Conservation (phyloP, 2,113 vertebrate genomes). For the Lasiurus cinereus region DNA sequence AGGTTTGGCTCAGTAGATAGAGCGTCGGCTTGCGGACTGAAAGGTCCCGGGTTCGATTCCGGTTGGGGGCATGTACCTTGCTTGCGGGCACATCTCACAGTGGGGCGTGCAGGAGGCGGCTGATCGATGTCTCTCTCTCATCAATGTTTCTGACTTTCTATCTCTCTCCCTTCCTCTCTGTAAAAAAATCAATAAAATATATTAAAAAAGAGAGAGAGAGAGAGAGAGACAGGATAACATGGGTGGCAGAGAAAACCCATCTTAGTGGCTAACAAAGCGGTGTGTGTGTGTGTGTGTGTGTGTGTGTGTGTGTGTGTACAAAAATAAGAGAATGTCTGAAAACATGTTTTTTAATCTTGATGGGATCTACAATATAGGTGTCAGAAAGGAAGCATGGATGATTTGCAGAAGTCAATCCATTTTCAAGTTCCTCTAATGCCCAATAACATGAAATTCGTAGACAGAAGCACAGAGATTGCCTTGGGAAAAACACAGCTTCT, state of each 20-base stretch:
- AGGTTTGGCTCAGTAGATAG: no score
- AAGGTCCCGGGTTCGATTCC: no score
- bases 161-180: no score
- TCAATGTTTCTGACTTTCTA: no score
- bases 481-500: neutral
- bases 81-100: no score
- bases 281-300: neutral
- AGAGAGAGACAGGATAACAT: neutral
- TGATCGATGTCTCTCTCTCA: no score
- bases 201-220: no score
- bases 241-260: neutral
- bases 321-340: neutral
- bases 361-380: neutral
- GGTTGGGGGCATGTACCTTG: no score
- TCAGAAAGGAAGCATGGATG: neutral
- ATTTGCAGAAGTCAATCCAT: neutral
- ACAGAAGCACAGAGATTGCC: neutral
- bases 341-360: neutral
- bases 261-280: neutral
- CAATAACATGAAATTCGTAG: neutral
- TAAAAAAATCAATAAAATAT: no score
- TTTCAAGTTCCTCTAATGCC: neutral
- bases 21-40: no score
- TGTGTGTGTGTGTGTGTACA: neutral
- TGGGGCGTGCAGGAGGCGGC: no score